Percentiles rank a stretch among this genome's conserved stretches.
Conservation (phyloP, 2,888 invertebrate genomes). For the Platerodrilus igneus region DNA sequence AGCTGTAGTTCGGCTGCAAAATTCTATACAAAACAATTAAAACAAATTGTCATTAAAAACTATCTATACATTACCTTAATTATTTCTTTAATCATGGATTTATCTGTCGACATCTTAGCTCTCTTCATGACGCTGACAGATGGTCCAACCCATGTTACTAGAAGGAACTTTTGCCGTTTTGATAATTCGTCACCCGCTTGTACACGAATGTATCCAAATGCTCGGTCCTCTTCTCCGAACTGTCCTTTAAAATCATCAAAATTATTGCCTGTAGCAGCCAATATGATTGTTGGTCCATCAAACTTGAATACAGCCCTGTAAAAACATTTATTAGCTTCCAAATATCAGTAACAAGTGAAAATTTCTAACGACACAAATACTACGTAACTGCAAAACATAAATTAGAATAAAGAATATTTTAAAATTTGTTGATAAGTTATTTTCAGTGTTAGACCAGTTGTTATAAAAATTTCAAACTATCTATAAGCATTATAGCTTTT, state of each 20-base stretch:
- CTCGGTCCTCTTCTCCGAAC: constrained; percentile 67
- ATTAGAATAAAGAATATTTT: no score
- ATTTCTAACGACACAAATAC: no score
- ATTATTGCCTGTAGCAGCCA: constrained; percentile 62
- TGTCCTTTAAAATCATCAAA: constrained; percentile 66
- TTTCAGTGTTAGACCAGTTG: no score
- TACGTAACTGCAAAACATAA: no score
- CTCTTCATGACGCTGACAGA: constrained; percentile 71
- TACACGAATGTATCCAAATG: constrained; percentile 69
- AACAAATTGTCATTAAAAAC: constrained; percentile 17
- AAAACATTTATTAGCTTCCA: no score
- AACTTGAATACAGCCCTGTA: constrained; percentile 73
- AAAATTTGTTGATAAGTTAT: no score
- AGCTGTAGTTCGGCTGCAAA: constrained; percentile 73
- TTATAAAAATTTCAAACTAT: no score
- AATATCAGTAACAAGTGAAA: no score
- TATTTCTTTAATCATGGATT: constrained; percentile 71
- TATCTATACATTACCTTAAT: constrained; percentile 56
- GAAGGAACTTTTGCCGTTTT: constrained; percentile 73
- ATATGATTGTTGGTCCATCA: constrained; percentile 62
- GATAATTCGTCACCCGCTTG: constrained; percentile 82
- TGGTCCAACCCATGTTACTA: constrained; percentile 74
- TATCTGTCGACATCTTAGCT: constrained; percentile 79
- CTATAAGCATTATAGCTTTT: no score
- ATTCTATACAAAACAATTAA: constrained; percentile 57